Conservation (phyloP, 2,888 invertebrate species). For the Thyatira batis region DNA sequence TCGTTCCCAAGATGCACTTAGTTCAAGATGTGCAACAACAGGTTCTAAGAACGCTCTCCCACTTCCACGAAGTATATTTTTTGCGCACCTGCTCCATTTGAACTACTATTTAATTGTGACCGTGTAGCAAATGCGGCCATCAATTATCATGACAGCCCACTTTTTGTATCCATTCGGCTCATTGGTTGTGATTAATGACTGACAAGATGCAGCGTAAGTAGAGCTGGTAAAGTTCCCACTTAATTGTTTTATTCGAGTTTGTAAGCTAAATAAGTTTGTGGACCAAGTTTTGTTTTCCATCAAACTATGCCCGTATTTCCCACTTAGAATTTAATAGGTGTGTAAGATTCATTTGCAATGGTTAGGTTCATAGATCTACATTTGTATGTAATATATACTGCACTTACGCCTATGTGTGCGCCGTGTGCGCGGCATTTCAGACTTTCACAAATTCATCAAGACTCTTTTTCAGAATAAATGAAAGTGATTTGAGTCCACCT, state of each 20-base stretch:
- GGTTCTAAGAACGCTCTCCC: constrained; percentile 63
- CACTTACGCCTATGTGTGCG: not conserved
- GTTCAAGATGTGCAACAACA: constrained; percentile 41
- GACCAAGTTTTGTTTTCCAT: no score
- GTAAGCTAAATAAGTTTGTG: not conserved
- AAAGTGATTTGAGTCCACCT: not conserved
- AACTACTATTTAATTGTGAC: constrained; percentile 57
- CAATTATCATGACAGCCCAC: constrained; percentile 58
- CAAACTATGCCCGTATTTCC: no score
- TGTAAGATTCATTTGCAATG: no score
- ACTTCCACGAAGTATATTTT: constrained; percentile 59
- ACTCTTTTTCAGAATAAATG: not conserved
- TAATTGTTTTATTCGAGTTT: not conserved
- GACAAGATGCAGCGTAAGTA: not conserved
- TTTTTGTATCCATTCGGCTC: constrained; percentile 38
- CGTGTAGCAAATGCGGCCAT: constrained; percentile 56
- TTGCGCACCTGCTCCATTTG: constrained; percentile 68
- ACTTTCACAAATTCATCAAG: not conserved
- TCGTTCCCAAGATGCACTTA: constrained; percentile 40
- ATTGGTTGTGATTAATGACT: constrained; percentile 38
- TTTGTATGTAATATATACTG: no score
- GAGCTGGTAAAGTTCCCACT: not conserved
- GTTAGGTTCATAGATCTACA: no score
- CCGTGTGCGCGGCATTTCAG: not conserved
- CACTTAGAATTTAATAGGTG: no score